A percentile compares a stretch with the other conserved stretches of the same genome.
phyloP scores from a whole-genome alignment of 1,140 invertebrate species.

The Nymphalis io region DNA sequence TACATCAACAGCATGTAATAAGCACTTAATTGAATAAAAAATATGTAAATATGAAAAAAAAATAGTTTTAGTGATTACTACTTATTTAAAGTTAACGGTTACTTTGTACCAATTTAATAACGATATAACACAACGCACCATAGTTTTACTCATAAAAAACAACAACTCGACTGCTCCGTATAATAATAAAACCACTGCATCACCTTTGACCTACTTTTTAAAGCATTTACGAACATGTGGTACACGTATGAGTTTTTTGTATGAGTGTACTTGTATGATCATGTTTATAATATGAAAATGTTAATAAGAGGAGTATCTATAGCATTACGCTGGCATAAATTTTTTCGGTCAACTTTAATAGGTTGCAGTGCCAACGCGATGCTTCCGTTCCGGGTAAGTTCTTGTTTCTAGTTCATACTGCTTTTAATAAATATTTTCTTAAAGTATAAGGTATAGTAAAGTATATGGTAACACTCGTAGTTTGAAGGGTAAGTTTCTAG shows the following conservation, averaged over 20 bases:
- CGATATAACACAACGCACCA: no score
- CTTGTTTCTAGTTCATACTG: constrained; percentile 8
- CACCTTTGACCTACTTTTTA: constrained; percentile 17
- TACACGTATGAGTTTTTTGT: constrained; percentile 18
- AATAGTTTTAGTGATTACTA: no score
- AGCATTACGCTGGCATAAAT: constrained; percentile 5
- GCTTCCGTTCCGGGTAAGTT: constrained; percentile 3
- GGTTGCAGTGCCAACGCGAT: constrained; percentile 14
- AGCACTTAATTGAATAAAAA: no score
- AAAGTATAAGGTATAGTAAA: no score
- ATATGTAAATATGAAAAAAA: no score
- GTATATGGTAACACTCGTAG: no score
- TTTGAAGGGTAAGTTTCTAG: no score
- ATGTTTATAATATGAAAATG: constrained; percentile 18
- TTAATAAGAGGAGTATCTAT: constrained; percentile 10
- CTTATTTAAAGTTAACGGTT: no score
- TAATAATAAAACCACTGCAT: constrained; percentile 13
- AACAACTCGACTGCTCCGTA: neutral
- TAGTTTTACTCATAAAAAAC: neutral
- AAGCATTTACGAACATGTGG: constrained; percentile 10
- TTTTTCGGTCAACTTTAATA: constrained; percentile 18
- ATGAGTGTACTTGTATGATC: constrained; percentile 14
- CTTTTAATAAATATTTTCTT: neutral
- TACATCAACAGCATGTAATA: no score
- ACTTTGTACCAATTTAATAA: no score